Conservation (phyloP, 2,888 invertebrate species). For the Amiota communis region DNA sequence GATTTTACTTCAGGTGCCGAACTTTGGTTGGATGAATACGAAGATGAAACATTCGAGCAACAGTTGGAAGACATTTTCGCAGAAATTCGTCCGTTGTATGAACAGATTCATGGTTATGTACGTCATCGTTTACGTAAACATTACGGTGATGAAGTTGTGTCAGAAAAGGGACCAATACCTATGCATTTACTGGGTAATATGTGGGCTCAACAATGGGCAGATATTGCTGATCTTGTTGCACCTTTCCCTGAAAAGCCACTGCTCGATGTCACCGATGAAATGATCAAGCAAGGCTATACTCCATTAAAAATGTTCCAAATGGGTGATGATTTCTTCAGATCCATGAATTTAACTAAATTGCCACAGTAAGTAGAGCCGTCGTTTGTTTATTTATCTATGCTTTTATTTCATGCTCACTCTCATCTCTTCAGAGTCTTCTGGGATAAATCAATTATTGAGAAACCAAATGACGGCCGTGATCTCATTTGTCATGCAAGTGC, state of each 20-base stretch:
- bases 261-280: conserved; percentile 82
- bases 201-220: conserved; percentile 87
- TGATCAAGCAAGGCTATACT: conserved; percentile 84
- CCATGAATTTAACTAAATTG: conserved; percentile 86
- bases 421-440: conserved; percentile 79
- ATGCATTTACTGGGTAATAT: conserved; percentile 86
- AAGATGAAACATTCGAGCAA: conserved; percentile 80
- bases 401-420: neutral
- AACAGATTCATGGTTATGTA: conserved; percentile 88
- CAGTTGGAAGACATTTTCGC: conserved; percentile 82
- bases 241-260: conserved; percentile 83
- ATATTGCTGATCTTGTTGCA: conserved; percentile 75
- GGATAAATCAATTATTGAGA: conserved; percentile 88
- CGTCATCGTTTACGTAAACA: conserved; percentile 80
- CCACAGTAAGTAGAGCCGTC: conserved; percentile 74
- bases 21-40: conserved; percentile 82
- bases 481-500: conserved; percentile 91
- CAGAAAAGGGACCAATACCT: conserved; percentile 82
- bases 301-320: conserved; percentile 85
- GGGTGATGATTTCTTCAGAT: conserved; percentile 89
- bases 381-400: neutral
- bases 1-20: conserved; percentile 82
- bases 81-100: conserved; percentile 85
- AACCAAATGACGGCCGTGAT: conserved; percentile 82
- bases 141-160: conserved; percentile 81